Evolutionary conservation across 2,797 vertebrate genomes (phyloP).

Genomic region (Sternarchorhynchus goeldii): DNA sequence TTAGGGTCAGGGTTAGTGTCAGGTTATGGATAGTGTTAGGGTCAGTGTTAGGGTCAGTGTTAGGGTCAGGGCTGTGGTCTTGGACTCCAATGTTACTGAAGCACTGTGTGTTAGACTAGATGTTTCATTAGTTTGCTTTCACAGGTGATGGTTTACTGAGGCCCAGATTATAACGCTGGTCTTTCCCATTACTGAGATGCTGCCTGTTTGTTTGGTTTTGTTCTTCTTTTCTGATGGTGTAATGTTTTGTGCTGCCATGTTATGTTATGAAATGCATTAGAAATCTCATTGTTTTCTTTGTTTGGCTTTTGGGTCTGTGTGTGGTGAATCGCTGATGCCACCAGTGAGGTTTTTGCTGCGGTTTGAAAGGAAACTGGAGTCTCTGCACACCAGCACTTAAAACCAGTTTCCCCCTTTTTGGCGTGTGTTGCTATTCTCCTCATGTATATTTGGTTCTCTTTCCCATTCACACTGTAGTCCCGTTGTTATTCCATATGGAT

Average conservation of each 20-base stretch:
- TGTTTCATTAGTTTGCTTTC: not conserved
- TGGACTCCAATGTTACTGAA: not conserved
- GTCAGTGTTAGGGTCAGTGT: too few species aligned
- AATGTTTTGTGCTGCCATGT: too few species aligned
- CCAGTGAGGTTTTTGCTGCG: slow-evolving; percentile 30
- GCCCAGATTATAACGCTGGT: not conserved
- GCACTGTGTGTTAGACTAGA: too few species aligned
- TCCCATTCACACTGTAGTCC: slow-evolving; percentile 4
- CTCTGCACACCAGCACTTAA: slow-evolving; percentile 71
- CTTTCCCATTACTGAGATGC: not conserved
- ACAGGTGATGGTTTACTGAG: not conserved
- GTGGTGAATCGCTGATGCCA: not conserved
- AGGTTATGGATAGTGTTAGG: too few species aligned
- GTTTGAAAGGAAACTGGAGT: slow-evolving; percentile 63
- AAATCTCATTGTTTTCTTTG: too few species aligned
- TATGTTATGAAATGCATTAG: too few species aligned
- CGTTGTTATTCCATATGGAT: not conserved
- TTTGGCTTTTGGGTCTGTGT: not conserved
- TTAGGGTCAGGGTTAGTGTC: too few species aligned
- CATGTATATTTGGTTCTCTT: slow-evolving; percentile 26
- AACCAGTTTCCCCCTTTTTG: slow-evolving; percentile 40
- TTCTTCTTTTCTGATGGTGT: too few species aligned
- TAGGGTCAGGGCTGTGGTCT: too few species aligned
- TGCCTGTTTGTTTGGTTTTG: too few species aligned
- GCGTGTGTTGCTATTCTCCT: slow-evolving; percentile 26